Evolutionary conservation across 2,113 vertebrate species (phyloP).

Genomic region (Cyanocitta stelleri): DNA sequence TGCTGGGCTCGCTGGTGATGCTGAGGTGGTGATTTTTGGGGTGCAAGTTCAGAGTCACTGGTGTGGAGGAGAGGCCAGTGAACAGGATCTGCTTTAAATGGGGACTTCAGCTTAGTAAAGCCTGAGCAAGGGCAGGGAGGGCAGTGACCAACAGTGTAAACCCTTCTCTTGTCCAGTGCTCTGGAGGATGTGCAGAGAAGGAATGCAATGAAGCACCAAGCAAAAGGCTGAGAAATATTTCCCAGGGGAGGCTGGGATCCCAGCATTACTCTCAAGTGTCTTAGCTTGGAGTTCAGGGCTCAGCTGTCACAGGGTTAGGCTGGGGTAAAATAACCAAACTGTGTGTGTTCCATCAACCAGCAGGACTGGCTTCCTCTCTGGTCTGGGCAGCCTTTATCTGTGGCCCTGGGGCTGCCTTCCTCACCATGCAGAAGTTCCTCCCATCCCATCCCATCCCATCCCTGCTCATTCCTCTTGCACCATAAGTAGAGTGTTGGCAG

Average conservation of each 20-base stretch:
- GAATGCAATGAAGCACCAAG: background rate
- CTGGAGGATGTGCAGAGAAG: accelerated
- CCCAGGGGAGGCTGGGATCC: background rate
- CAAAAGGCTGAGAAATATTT: background rate
- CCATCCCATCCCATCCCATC: background rate
- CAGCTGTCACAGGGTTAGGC: background rate
- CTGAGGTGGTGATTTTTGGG: background rate
- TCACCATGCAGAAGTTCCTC: background rate
- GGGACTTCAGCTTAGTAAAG: background rate
- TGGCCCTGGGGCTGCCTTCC: background rate
- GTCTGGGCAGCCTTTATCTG: background rate
- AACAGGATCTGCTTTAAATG: background rate
- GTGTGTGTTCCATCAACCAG: background rate
- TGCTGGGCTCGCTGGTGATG: background rate
- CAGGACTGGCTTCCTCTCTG: background rate
- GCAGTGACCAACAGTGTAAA: background rate
- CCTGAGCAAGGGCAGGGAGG: background rate
- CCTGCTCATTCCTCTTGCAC: background rate
- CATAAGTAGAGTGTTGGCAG: background rate
- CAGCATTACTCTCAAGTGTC: background rate
- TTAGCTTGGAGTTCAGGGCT: background rate
- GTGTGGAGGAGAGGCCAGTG: background rate
- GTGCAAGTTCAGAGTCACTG: background rate
- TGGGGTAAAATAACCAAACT: background rate
- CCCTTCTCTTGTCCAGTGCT: background rate